Base-by-base conservation (phyloP, 2,113 vertebrate species). In the Nematolebias whitei region DNA sequence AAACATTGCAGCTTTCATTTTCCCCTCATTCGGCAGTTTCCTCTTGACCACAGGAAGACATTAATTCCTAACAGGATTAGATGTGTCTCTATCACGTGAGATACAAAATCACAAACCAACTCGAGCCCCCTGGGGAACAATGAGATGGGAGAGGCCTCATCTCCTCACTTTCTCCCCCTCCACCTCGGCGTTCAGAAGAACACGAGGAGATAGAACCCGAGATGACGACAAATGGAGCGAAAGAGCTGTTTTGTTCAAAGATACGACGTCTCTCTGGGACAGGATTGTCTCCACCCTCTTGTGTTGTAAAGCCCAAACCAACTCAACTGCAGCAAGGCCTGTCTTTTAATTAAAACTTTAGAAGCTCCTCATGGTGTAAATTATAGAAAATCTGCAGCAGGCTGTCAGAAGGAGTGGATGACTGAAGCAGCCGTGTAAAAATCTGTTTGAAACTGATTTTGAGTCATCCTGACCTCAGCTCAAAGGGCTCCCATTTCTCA, bases 401-500 rank as follows among this genome's bases (percentile, higher is more conserved):
- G 16, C 40, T 67, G 70, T 74, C 72, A 72, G 68, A 69, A 38
- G 64, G 79, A 76, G 64, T 75, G 69, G 60, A 60, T 41, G 53
- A 61, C 62, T 48, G n/a, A 70, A 57, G 62, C 55, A 74, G 68
- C 22, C 4, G 12, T 32, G 50, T 72, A 76, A 87, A 47, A 84
- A 82, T 72, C 76, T 80, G 66, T 63, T 74, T 63, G 43, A 71
- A 70, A 80, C 56, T 63, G 77, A 85, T 74, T 85, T 63, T 72
- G 64, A 85, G 72, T 81, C 68, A 54, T 66, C 40, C 73, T 76
- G 83, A 86, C 79, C 94, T 93, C 94, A 89, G 92, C 95, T 93
- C 76, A 94, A 95, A 96, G 93, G 93, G 91, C 94, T 91, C 91
- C 93, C 95, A 95, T 95, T 94, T 93, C 94, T 93, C 93, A 94